Evolutionary conservation across 2,888 invertebrate genomes (phyloP).

Genomic region (Tetranychus piercei): DNA sequence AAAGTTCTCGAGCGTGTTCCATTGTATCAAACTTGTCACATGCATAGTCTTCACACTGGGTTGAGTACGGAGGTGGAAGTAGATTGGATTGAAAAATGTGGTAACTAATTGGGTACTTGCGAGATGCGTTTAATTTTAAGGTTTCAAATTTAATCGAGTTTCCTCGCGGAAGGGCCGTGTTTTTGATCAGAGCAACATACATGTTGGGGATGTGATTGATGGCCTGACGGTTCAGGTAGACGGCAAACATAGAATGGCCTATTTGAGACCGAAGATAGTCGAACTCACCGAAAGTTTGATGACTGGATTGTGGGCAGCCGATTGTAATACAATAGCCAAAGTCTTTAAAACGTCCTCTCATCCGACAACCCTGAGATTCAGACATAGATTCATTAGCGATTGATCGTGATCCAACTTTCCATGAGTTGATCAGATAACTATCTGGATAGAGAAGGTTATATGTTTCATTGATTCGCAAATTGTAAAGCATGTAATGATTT

Average conservation of each 20-base stretch:
- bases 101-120: neutral
- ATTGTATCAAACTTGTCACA: neutral
- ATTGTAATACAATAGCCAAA: neutral
- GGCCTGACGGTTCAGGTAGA: neutral
- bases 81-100: neutral
- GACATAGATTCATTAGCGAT: neutral
- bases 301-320: neutral
- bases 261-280: neutral
- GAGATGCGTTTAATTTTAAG: neutral
- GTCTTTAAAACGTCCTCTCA: neutral
- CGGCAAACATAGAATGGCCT: neutral
- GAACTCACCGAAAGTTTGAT: neutral
- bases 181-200: neutral
- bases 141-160: neutral
- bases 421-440: neutral
- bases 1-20: neutral
- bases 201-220: neutral
- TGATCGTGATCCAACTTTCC: neutral
- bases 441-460: neutral
- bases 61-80: neutral
- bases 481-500: neutral
- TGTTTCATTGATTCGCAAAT: neutral
- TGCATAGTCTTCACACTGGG: slow-evolving; percentile 4
- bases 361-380: neutral
- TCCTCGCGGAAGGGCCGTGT: neutral